phyloP scores from a whole-genome alignment of 2,888 invertebrate genomes.

The Metallyticus violacea region DNA sequence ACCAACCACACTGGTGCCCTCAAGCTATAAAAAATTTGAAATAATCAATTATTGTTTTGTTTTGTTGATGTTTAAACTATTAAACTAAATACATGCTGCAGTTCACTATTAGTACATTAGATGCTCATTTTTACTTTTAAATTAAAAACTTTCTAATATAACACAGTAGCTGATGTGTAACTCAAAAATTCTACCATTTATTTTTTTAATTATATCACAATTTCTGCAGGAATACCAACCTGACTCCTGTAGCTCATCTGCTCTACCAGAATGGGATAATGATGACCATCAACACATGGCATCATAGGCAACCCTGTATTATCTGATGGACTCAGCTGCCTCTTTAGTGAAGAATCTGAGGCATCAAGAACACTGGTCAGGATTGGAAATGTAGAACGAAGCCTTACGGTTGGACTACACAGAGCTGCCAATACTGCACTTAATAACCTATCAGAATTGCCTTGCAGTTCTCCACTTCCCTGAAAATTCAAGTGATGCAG shows the following conservation, averaged over 20 bases:
- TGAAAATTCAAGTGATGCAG: no score
- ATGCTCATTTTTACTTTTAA: no score
- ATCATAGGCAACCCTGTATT: constrained; percentile 66
- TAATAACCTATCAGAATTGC: constrained; percentile 56
- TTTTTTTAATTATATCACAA: no score
- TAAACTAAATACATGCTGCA: no score
- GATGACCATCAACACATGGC: constrained; percentile 64
- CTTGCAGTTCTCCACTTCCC: not conserved
- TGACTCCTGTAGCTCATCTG: constrained; percentile 71
- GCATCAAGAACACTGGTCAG: constrained; percentile 52
- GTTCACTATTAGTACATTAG: no score
- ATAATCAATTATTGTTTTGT: no score
- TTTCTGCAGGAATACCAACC: constrained; percentile 24
- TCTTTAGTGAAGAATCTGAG: constrained; percentile 49
- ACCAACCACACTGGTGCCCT: constrained; percentile 44
- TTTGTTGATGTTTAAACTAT: no score
- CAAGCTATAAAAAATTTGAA: constrained; percentile 48
- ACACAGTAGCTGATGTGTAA: no score
- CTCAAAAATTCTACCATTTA: no score
- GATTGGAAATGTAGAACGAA: constrained; percentile 73
- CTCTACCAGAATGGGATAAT: constrained; percentile 73
- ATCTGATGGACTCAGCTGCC: constrained; percentile 64
- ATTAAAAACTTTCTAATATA: no score
- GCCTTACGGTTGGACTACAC: constrained; percentile 71
- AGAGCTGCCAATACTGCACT: constrained; percentile 83